A percentile compares a stretch with the other conserved stretches of the same genome.
These are phyloP conservation scores for Brachionus angularis DNA, from an alignment of 1,140 invertebrate species.

Conservation along the genomic window DNA sequence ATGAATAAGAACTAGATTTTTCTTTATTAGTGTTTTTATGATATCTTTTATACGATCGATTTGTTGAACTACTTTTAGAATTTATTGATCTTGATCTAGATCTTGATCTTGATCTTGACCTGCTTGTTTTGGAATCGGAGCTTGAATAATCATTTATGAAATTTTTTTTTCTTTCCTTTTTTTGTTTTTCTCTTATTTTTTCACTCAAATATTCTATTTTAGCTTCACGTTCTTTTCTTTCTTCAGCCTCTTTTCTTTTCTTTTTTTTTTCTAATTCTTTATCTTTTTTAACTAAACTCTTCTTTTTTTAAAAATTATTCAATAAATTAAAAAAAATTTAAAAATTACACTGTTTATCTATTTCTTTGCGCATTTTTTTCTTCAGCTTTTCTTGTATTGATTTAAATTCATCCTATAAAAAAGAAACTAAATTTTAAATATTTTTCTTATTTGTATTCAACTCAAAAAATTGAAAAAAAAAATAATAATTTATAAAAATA, in stretches of 20 bases:
- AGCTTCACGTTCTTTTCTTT: conserved; percentile 20
- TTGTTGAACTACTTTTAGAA: too few species aligned
- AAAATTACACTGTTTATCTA: conserved; percentile 21
- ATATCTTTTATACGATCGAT: too few species aligned
- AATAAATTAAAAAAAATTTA: neutral
- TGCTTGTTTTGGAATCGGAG: too few species aligned
- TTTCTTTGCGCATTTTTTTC: conserved; percentile 39
- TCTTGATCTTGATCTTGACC: too few species aligned
- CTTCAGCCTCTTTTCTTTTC: conserved; percentile 7
- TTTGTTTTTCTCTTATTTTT: conserved; percentile 14
- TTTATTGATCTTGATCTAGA: too few species aligned
- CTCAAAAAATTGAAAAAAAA: too few species aligned
- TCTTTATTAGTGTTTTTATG: too few species aligned
- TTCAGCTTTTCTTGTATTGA: conserved; percentile 8
- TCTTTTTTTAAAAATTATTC: too few species aligned
- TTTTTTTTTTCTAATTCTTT: conserved; percentile 29
- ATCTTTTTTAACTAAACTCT: conserved; percentile 37
- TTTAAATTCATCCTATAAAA: neutral
- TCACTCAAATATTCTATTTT: conserved; percentile 16
- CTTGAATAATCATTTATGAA: too few species aligned
- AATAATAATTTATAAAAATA: too few species aligned
- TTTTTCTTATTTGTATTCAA: too few species aligned
- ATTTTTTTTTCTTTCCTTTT: conserved; percentile 13
- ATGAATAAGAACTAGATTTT: too few species aligned
- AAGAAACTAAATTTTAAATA: neutral